phyloP scores from a whole-genome alignment of 2,797 vertebrate species.

The Cuniculus paca region DNA sequence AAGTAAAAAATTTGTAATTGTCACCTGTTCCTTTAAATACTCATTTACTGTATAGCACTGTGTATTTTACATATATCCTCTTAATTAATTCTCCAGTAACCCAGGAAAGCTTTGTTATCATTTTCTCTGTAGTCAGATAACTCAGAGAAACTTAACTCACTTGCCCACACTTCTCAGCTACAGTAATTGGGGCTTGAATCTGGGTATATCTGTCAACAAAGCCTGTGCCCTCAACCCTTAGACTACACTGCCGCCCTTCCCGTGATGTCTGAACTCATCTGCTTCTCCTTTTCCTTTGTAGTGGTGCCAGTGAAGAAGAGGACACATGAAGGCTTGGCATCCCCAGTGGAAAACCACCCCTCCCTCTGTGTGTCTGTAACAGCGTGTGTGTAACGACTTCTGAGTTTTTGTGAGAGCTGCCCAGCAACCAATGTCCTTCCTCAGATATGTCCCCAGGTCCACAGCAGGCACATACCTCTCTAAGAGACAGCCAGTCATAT shows the following conservation, averaged over 20 bases:
- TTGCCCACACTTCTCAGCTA: background rate
- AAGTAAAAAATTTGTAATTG: background rate
- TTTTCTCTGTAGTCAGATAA: slow-evolving; percentile 30
- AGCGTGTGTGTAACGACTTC: slow-evolving; percentile 62
- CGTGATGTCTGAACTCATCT: slow-evolving; percentile 35
- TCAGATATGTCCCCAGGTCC: slow-evolving; percentile 19
- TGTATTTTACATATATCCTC: background rate
- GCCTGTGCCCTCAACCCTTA: background rate
- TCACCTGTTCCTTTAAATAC: background rate
- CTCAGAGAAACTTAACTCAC: background rate
- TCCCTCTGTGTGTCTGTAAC: slow-evolving; percentile 68
- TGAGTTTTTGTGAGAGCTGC: slow-evolving; percentile 73
- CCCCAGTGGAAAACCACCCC: background rate
- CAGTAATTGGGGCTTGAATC: background rate
- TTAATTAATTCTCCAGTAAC: background rate
- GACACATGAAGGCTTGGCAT: slow-evolving; percentile 77
- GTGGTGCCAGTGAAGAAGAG: slow-evolving; percentile 76
- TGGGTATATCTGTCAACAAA: background rate
- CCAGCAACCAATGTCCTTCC: slow-evolving; percentile 41
- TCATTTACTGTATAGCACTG: background rate
- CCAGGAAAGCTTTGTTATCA: slow-evolving; percentile 4
- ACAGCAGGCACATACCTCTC: slow-evolving; percentile 3
- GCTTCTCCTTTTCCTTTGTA: slow-evolving; percentile 71
- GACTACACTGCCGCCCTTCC: background rate
- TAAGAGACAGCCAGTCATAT: background rate